Evolutionary conservation across 2,113 vertebrate genomes (phyloP).

Genomic region (Trematocara macrostoma): DNA sequence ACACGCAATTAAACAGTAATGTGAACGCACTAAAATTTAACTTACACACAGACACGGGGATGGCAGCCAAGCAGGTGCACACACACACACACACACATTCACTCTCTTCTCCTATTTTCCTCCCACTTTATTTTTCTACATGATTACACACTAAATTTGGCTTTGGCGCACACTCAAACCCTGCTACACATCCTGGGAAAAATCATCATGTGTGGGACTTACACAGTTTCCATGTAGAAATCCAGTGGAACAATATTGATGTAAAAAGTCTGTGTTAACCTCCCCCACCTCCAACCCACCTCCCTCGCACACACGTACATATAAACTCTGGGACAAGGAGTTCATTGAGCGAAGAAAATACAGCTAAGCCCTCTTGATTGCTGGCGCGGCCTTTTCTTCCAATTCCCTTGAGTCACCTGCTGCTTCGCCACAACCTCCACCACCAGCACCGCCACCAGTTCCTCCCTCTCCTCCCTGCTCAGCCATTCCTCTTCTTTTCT

Average conservation of each 20-base stretch:
- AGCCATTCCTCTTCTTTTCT: not conserved
- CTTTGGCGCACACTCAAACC: not conserved
- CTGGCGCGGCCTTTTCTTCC: constrained; percentile 17
- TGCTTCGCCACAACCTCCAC: not conserved
- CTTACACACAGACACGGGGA: not conserved
- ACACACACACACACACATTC: not conserved
- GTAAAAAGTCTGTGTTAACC: constrained; percentile 11
- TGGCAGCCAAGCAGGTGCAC: constrained; percentile 26
- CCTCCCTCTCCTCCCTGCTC: not conserved
- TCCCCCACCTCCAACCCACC: not conserved
- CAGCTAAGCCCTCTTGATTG: constrained; percentile 38
- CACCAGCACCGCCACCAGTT: not conserved
- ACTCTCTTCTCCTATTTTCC: not conserved
- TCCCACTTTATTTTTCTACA: constrained; percentile 15
- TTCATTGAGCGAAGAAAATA: constrained; percentile 46
- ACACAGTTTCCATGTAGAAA: constrained; percentile 40
- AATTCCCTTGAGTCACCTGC: constrained; percentile 34
- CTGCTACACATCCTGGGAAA: constrained; percentile 29
- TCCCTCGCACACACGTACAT: not conserved
- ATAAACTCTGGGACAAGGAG: constrained; percentile 24
- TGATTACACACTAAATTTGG: constrained; percentile 42
- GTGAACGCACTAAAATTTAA: not conserved
- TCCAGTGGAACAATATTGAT: constrained; percentile 44
- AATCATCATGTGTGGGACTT: constrained; percentile 27
- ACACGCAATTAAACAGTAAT: not conserved